phyloP scores from a whole-genome alignment of 2,797 vertebrate genomes.

The Hemibagrus guttatus region DNA sequence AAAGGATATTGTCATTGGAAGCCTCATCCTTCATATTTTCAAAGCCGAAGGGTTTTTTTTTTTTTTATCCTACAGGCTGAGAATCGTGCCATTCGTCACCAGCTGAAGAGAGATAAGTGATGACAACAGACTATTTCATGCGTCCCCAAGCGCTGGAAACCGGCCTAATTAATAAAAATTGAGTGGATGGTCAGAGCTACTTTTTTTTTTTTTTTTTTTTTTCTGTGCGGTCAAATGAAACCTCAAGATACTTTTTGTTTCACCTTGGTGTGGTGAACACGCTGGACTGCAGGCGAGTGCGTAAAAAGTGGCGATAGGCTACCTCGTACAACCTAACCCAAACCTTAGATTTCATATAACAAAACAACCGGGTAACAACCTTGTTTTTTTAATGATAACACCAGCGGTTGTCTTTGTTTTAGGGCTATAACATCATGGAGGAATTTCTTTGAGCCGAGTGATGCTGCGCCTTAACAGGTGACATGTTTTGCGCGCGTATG shows the following conservation, averaged over 20 bases:
- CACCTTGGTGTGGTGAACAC: constrained; percentile 18
- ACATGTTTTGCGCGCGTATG: constrained; percentile 39
- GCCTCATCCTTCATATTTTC: constrained; percentile 20
- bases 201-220: neutral
- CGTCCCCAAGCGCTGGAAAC: constrained; percentile 15
- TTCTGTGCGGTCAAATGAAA: constrained; percentile 22
- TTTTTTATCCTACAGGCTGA: neutral
- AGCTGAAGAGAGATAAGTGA: constrained; percentile 30
- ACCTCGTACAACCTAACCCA: constrained; percentile 46
- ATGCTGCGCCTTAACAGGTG: constrained; percentile 33
- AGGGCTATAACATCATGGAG: neutral
- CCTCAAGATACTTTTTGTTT: constrained; percentile 23
- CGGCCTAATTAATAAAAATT: constrained; percentile 20
- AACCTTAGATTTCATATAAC: neutral
- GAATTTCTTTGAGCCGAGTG: neutral
- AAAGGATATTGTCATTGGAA: constrained; percentile 43
- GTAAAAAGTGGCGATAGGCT: constrained; percentile 30
- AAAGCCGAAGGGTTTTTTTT: constrained; percentile 1
- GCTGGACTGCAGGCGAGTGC: constrained; percentile 19
- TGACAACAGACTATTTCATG: constrained; percentile 13
- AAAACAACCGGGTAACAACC: neutral
- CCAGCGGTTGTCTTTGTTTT: neutral
- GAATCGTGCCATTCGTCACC: constrained; percentile 18
- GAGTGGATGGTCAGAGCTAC: constrained; percentile 2
- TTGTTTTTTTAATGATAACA: neutral